Base-by-base conservation (phyloP, 1,140 invertebrate genomes). In the Epicauta chinensis region DNA sequence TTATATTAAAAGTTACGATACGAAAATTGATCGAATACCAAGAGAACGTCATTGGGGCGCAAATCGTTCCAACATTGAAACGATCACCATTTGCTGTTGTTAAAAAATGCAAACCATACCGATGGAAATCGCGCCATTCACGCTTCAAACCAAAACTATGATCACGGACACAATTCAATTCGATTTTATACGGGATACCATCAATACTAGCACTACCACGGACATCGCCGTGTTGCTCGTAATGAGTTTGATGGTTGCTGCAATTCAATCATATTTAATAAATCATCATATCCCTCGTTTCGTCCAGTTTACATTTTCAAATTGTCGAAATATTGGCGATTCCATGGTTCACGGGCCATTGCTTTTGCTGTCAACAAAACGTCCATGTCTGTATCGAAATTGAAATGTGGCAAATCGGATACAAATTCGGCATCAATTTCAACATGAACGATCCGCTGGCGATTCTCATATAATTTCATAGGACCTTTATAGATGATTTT, bases 221-320 rank as follows among this genome's bases (percentile, higher is more conserved):
- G 3, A 82, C 56, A 42, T 61, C 69, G 10, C 82, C 82, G 73
- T 79, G 76, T 70, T 87, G 85, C 59, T 87, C 84, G 63, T 86
- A 86, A 66, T 86, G 84, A 2, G 79, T 81, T 69, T 86, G 83
- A 67, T 85, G 82, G n/a, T 77, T 70, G 40, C 81, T 84, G 59
- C 39, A 75, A 44, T 17, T 44, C 29, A 29, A 31, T 15, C 41
- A 56, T 64, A n/a, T n/a, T n/a, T n/a, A n/a, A n/a, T n/a, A n/a
- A n/a, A n/a, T n/a, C n/a, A n/a, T n/a, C n/a, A n/a, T n/a, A n/a
- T n/a, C n/a, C n/a, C n/a, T n/a, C n/a, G n/a, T n/a, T n/a, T n/a
- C n/a, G n/a, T n/a, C n/a, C n/a, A n/a, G n/a, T n/a, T 68, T 72
- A 84, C 82, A 70, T 74, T 72, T 82, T 74, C 6, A 86, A 64